These are phyloP conservation scores for Dreissena polymorpha DNA, from an alignment of 1,140 invertebrate genomes.

Conservation along the genomic window DNA sequence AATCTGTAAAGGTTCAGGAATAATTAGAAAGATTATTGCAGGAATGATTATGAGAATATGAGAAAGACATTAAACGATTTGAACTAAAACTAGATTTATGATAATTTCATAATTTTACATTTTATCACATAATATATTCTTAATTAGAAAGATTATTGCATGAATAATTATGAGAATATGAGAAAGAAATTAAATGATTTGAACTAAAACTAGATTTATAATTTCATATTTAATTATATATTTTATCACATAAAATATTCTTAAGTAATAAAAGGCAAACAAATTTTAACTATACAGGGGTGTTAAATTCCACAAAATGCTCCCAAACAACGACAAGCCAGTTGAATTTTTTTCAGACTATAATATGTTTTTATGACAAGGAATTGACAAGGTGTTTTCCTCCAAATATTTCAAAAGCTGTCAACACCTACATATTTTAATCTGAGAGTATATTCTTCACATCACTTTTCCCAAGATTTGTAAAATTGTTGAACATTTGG, in stretches of 20 bases:
- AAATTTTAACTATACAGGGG: no score
- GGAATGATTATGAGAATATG: not conserved
- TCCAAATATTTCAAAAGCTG: no score
- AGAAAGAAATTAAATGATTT: not conserved
- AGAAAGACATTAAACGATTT: not conserved
- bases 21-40: constrained; percentile 19
- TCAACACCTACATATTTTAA: no score
- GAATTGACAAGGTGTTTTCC: no score
- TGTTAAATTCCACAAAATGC: no score
- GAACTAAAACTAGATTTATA: not conserved
- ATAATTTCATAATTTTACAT: not conserved
- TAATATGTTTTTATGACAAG: no score
- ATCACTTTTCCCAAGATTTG: no score
- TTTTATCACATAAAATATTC: not conserved
- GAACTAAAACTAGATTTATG: not conserved
- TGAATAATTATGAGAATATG: not conserved
- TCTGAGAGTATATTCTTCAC: no score
- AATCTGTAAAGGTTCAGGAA: constrained; percentile 58
- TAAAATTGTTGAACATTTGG: no score
- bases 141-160: constrained; percentile 19
- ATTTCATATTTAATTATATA: not conserved
- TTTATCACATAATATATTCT: not conserved
- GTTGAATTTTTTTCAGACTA: no score
- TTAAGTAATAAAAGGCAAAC: no score
- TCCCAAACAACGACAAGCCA: no score